These are phyloP conservation scores for Eulemur rubriventer DNA, from an alignment of 2,797 vertebrate genomes.

Conservation along the genomic window DNA sequence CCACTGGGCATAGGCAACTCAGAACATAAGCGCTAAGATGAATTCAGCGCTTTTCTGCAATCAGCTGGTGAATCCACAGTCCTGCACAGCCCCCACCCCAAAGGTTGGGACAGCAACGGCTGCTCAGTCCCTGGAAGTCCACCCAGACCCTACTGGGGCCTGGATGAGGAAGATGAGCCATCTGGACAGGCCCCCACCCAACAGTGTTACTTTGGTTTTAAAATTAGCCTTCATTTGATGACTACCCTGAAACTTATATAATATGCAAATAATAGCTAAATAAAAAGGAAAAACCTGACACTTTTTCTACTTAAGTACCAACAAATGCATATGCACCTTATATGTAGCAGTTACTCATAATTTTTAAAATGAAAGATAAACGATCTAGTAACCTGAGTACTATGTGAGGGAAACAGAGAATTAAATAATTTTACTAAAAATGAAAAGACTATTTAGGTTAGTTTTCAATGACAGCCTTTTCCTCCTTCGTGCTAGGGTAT, in stretches of 20 bases:
- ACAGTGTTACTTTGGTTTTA: background rate
- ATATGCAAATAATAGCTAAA: background rate
- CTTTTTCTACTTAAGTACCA: background rate
- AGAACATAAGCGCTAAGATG: background rate
- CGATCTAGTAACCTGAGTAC: background rate
- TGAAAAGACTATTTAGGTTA: background rate
- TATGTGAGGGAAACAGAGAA: background rate
- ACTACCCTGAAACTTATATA: background rate
- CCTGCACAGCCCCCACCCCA: background rate
- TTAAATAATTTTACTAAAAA: conserved; percentile 17
- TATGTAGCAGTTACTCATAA: background rate
- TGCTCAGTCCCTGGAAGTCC: background rate
- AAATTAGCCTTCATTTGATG: background rate
- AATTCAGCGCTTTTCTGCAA: background rate
- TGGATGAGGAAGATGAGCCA: background rate
- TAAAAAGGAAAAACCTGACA: background rate
- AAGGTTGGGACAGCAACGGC: background rate
- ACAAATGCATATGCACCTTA: background rate
- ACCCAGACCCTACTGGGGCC: background rate
- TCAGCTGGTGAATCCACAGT: background rate
- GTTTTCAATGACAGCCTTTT: background rate
- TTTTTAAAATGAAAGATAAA: background rate
- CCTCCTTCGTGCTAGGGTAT: background rate
- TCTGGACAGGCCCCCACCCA: background rate
- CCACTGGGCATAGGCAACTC: background rate